Evolutionary conservation across 1,140 invertebrate genomes (phyloP).

Genomic region (Asobara japonica): DNA sequence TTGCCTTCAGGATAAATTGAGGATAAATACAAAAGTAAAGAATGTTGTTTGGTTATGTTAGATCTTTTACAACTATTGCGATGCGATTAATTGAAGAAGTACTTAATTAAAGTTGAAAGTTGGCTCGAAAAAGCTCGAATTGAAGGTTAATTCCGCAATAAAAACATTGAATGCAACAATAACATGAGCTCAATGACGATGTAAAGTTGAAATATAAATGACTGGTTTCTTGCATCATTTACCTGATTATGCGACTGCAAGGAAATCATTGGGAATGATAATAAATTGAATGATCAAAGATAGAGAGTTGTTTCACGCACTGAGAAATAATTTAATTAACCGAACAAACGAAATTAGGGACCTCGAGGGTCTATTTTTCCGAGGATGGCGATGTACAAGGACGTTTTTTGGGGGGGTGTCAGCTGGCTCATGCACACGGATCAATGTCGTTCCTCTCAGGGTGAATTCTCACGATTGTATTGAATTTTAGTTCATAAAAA

Average conservation of each 20-base stretch:
- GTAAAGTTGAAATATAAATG: conserved; percentile 30
- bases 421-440: conserved; percentile 1
- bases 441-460: too few species aligned
- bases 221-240: conserved; percentile 36
- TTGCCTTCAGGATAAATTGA: too few species aligned
- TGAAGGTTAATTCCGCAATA: neutral
- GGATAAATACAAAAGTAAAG: too few species aligned
- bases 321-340: neutral
- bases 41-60: neutral
- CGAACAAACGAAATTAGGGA: neutral
- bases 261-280: conserved; percentile 56
- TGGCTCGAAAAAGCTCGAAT: neutral
- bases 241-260: conserved; percentile 64
- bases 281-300: neutral
- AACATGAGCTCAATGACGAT: neutral
- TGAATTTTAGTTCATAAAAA: too few species aligned
- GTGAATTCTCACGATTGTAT: too few species aligned
- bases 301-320: neutral
- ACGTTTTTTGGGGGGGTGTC: neutral
- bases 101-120: too few species aligned
- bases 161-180: neutral
- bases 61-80: neutral
- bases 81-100: too few species aligned
- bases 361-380: neutral
- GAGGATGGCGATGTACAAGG: neutral